Conservation (phyloP, 2,888 invertebrate genomes). For the Altica lythri region DNA sequence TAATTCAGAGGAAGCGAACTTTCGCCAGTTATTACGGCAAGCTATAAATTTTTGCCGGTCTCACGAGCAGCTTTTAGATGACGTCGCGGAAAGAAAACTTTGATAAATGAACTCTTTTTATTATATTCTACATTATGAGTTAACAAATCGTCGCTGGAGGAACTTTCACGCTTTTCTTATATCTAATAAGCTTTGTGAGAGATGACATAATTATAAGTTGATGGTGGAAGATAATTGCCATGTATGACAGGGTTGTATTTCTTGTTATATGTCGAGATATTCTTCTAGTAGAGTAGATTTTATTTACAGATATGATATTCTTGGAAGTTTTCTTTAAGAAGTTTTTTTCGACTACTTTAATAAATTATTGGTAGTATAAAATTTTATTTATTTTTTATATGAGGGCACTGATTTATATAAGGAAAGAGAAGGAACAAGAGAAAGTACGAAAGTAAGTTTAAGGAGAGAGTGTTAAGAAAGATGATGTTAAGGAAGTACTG, state of each 20-base stretch:
- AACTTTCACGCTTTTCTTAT: constrained; percentile 29
- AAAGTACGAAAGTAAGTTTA: no score
- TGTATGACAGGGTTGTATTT: not conserved
- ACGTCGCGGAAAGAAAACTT: constrained; percentile 30
- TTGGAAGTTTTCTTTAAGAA: no score
- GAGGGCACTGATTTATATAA: no score
- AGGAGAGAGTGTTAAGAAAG: no score
- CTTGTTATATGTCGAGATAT: no score
- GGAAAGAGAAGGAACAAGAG: no score
- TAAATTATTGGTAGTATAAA: no score
- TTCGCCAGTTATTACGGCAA: constrained; percentile 25
- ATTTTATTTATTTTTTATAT: no score
- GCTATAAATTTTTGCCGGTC: constrained; percentile 30
- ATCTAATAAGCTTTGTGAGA: constrained; percentile 28
- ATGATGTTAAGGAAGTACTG: no score
- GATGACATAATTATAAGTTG: constrained; percentile 21
- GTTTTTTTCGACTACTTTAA: no score
- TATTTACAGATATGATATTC: no score
- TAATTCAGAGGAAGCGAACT: constrained; percentile 26
- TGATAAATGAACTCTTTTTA: constrained; percentile 35
- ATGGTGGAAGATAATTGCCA: constrained; percentile 25
- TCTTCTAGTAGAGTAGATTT: no score
- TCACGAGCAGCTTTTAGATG: constrained; percentile 33
- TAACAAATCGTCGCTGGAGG: constrained; percentile 33
- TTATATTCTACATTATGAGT: constrained; percentile 29